Conservation (phyloP, 1,140 invertebrate species). For the Contarinia nasturtii region DNA sequence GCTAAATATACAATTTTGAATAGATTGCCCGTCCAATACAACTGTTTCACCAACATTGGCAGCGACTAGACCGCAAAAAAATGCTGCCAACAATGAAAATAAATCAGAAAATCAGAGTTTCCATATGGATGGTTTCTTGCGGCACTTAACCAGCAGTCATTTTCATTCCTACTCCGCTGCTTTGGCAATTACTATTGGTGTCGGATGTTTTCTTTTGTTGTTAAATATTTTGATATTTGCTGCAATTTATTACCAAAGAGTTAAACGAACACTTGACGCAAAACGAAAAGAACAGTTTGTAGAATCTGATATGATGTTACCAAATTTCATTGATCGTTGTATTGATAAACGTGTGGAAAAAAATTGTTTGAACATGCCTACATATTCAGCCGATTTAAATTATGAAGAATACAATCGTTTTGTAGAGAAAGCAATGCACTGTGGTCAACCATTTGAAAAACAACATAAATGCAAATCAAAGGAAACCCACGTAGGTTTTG, state of each 20-base stretch:
- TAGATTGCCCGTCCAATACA: constrained; percentile 45
- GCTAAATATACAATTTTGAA: too few relatives aligned
- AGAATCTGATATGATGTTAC: constrained; percentile 36
- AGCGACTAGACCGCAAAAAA: constrained; percentile 6
- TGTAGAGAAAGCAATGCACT: constrained; percentile 32
- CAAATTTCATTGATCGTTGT: background rate
- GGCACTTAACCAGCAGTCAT: constrained; percentile 55
- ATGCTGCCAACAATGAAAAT: background rate
- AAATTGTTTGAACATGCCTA: constrained; percentile 1
- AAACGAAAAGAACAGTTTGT: constrained; percentile 55
- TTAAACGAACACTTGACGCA: constrained; percentile 37
- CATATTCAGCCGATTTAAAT: constrained; percentile 16
- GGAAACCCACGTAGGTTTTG: constrained; percentile 38
- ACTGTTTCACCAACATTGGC: constrained; percentile 23
- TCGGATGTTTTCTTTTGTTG: constrained; percentile 72
- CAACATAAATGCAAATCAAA: constrained; percentile 38
- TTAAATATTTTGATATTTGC: constrained; percentile 88
- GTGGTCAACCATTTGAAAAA: constrained; percentile 38
- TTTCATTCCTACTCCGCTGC: constrained; percentile 78
- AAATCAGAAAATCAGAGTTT: background rate
- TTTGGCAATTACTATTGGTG: constrained; percentile 78
- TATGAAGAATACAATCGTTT: constrained; percentile 43
- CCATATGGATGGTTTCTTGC: constrained; percentile 43
- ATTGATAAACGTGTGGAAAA: constrained; percentile 8
- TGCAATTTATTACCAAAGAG: constrained; percentile 81